A percentile compares a stretch with the other conserved stretches of the same genome.
Evolutionary conservation across 2,113 vertebrate species (phyloP).

Genomic region (Rhagologus leucostigma): DNA sequence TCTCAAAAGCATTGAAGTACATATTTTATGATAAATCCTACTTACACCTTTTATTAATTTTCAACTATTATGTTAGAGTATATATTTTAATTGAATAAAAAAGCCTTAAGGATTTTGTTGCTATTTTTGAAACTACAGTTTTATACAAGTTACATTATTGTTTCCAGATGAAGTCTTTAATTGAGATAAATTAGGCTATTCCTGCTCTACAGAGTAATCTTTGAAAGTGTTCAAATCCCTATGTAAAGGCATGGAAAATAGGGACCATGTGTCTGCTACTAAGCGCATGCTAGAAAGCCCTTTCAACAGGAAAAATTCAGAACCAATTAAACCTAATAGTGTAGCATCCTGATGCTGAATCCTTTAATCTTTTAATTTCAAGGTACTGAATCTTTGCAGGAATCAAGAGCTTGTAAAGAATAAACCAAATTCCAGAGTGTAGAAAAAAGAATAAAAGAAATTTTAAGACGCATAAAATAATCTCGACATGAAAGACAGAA

Average conservation of each 20-base stretch:
- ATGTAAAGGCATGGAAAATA: background rate
- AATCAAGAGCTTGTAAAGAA: background rate
- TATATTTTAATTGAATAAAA: background rate
- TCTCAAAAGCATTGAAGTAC: background rate
- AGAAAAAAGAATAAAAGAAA: background rate
- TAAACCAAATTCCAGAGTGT: background rate
- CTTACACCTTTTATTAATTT: background rate
- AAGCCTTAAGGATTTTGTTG: background rate
- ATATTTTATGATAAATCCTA: background rate
- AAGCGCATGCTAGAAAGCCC: background rate
- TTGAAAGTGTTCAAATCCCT: background rate
- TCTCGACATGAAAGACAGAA: background rate
- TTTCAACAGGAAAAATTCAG: background rate
- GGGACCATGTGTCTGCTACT: background rate
- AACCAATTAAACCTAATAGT: background rate
- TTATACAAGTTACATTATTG: background rate
- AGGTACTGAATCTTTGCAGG: background rate
- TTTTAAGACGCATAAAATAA: background rate
- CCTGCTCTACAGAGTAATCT: background rate
- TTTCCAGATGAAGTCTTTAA: slow-evolving; percentile 24
- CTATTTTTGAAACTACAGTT: background rate
- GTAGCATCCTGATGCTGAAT: background rate
- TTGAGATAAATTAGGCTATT: background rate
- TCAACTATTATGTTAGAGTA: background rate
- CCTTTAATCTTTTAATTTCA: slow-evolving; percentile 8